Base-by-base conservation (phyloP, 1,140 invertebrate genomes). In the Anastatus disparis region DNA sequence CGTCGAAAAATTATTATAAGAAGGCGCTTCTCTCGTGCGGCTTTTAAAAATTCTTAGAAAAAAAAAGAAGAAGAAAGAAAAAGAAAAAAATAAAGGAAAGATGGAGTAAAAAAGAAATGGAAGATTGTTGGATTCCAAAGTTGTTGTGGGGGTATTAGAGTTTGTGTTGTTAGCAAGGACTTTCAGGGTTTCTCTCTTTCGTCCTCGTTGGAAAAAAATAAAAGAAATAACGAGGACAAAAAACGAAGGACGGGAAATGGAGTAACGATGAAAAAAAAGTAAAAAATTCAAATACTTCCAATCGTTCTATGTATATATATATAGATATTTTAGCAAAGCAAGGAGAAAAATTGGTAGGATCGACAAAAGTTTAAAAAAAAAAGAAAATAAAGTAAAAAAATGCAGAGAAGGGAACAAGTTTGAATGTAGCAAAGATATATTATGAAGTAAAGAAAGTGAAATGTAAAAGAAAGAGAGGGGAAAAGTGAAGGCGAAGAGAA, bases 1-100 rank as follows among this genome's bases (percentile, higher is more conserved):
- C 26, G 10, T 63, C 42, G 61, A 24, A 61, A 61, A 61, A 46
- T 61, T 61, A 58, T 58, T 58, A 40, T 58, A 58, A 58, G 53
- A 15, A 40, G 56, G 24, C 42, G 44, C 22, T 46, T 6, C 44
- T 12, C 56, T 22, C 22, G 35, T 26, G 38, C 40, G 26, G 42
- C 20, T 29, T 46, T 61, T 29, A 61, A 46, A 61, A 61, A 40
- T 61, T 61, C 58, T 61, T 40, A 24, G 42, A 46, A 61, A 17
- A 15, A 6, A 9, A 29, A n/a, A 22, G 31, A 31, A 10, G 31
- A 26, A 38, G 35, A 40, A 29, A 61, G 31, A 26, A 38, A 20
- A 40, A 29, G 44, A 2, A n/a, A n/a, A 61, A 29, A 26, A 9
- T 3, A 58, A 26, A 24, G 31, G 31, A 35, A 35, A 35, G n/a